These are phyloP conservation scores for Caenorhabditis latens DNA, from an alignment of 1,140 invertebrate genomes.

Conservation along the genomic window DNA sequence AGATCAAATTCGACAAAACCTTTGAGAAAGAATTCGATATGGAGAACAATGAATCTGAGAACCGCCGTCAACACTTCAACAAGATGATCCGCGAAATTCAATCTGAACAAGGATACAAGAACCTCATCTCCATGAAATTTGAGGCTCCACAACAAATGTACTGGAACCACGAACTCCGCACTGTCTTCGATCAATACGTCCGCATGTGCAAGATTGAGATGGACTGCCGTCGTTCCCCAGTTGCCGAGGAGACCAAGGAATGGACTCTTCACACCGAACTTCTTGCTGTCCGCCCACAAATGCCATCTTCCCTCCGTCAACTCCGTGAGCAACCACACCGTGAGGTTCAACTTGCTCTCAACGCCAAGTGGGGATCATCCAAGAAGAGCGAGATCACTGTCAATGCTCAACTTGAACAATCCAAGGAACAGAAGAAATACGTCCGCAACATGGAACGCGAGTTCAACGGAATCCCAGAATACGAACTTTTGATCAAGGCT, in stretches of 20 bases:
- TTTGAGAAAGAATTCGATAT: constrained; percentile 51
- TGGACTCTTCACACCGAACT: constrained; percentile 50
- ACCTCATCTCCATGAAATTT: neutral
- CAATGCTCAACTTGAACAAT: constrained; percentile 51
- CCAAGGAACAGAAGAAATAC: constrained; percentile 51
- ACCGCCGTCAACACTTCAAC: constrained; percentile 33
- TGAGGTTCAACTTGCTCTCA: constrained; percentile 8
- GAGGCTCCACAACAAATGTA: constrained; percentile 22
- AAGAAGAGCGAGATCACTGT: constrained; percentile 57
- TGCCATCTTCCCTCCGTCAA: constrained; percentile 49
- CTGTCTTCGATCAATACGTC: neutral
- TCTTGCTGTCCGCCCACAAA: constrained; percentile 42
- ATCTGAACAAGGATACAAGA: constrained; percentile 40
- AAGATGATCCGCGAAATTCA: constrained; percentile 46
- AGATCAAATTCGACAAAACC: constrained; percentile 54
- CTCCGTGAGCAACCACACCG: constrained; percentile 8
- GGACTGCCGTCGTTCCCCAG: neutral
- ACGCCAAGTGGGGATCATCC: constrained; percentile 64
- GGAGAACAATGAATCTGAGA: constrained; percentile 30
- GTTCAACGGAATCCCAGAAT: constrained; percentile 31
- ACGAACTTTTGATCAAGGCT: constrained; percentile 61
- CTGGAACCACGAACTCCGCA: constrained; percentile 39
- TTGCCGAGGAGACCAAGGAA: constrained; percentile 50
- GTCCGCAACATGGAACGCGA: constrained; percentile 31
- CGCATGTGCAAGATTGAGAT: constrained; percentile 35